phyloP scores from a whole-genome alignment of 1,140 invertebrate genomes.

The Drosophila pectinifera region DNA sequence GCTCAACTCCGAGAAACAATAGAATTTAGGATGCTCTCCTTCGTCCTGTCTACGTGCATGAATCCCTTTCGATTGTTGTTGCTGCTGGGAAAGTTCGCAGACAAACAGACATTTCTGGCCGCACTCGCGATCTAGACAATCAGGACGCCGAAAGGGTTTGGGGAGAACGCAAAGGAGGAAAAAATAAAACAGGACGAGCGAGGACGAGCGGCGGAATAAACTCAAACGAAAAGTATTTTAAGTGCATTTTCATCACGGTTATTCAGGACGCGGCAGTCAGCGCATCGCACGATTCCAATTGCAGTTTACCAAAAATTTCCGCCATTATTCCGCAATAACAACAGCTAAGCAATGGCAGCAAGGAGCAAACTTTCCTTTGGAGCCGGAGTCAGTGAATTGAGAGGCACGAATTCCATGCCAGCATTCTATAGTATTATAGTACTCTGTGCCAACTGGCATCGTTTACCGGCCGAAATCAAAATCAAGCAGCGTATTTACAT shows the following conservation, averaged over 20 bases:
- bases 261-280: slow-evolving; percentile 67
- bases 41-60: slow-evolving; percentile 1
- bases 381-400: slow-evolving; percentile 30
- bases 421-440: slow-evolving; percentile 12
- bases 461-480: slow-evolving; percentile 74
- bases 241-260: slow-evolving; percentile 83
- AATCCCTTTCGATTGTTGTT: slow-evolving; percentile 10
- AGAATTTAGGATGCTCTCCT: too few species aligned
- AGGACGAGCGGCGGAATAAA: slow-evolving; percentile 55
- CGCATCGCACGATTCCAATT: slow-evolving; percentile 68
- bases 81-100: slow-evolving; percentile 26
- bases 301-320: slow-evolving; percentile 63
- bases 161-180: neutral
- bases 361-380: slow-evolving; percentile 61
- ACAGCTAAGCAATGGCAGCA: slow-evolving; percentile 32
- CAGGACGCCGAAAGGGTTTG: slow-evolving; percentile 13
- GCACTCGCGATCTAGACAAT: slow-evolving; percentile 55
- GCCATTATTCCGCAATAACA: slow-evolving; percentile 73
- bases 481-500: slow-evolving; percentile 74
- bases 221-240: slow-evolving; percentile 81
- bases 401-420: slow-evolving; percentile 22
- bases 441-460: slow-evolving; percentile 71
- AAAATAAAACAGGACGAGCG: slow-evolving; percentile 1
- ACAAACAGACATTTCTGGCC: slow-evolving; percentile 41
- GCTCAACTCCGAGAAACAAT: neutral